A percentile compares a stretch with the other conserved stretches of the same genome.
Evolutionary conservation across 2,888 invertebrate species (phyloP).

Genomic region (Idaea aversata): DNA sequence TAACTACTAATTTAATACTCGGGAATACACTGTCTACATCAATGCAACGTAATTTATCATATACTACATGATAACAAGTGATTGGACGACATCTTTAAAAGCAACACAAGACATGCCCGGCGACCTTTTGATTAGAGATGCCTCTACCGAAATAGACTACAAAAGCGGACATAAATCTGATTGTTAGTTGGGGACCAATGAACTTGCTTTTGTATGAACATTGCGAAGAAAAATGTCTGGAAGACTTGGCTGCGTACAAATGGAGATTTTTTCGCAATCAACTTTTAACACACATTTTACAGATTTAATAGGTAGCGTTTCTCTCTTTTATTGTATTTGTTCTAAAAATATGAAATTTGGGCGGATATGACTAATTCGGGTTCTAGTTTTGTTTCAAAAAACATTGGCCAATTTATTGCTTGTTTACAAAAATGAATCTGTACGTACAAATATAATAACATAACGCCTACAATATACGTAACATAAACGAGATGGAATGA

Average conservation of each 20-base stretch:
- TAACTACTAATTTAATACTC: slow-evolving; percentile 14
- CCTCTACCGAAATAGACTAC: slow-evolving; percentile 32
- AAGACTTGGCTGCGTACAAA: not conserved
- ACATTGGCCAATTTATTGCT: not conserved
- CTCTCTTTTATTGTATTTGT: not conserved
- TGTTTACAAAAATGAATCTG: not conserved
- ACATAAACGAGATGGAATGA: not conserved
- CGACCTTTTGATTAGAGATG: slow-evolving; percentile 42
- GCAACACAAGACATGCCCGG: slow-evolving; percentile 26
- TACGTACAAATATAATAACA: not conserved
- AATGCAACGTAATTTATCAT: slow-evolving; percentile 16
- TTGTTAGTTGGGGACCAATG: slow-evolving; percentile 3
- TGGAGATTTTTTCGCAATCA: not conserved
- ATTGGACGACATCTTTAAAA: slow-evolving; percentile 19
- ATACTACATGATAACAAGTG: slow-evolving; percentile 16
- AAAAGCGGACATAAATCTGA: slow-evolving; percentile 16
- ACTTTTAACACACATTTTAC: not conserved
- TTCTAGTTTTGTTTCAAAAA: not conserved
- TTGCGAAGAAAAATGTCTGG: not conserved
- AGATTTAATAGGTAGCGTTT: not conserved
- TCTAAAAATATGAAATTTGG: too few relatives aligned
- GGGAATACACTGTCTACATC: slow-evolving; percentile 16
- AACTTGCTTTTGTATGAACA: slow-evolving; percentile 1
- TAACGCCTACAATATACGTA: not conserved
- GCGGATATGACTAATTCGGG: not conserved